Base-by-base conservation (phyloP, 1,140 invertebrate species). In the Orussus abietinus region DNA sequence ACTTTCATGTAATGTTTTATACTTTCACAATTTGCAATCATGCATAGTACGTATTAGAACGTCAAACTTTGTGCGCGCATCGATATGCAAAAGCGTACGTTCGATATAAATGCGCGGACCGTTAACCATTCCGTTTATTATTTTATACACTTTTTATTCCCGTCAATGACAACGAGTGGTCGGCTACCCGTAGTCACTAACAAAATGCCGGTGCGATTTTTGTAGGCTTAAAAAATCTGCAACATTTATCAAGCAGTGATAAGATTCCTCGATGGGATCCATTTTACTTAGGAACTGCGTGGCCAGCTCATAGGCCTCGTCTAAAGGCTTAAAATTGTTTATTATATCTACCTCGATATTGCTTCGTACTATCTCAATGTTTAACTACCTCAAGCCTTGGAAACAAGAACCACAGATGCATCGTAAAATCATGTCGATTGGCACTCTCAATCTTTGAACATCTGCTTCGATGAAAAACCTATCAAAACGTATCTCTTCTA, bases 21-120 rank as follows among this genome's bases (percentile, higher is more conserved):
- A 69, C 62, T 66, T 69, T 66, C 60, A 66, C 18, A 56, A 42
- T 49, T 55, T 52, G 32, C 38, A 55, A 62, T 56, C 53, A 52
- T 56, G 49, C 57, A 26, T 47, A 43, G 51, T 63, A 57, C 42
- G 49, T 22, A 18, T 40, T 15, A 32, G 19, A 26, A 43, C 57
- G 34, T 29, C 13, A 29, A 32, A 43, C 42, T 42, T 55, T 57
- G 46, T 37, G 37, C 28, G 45, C 58, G 51, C 51, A 55, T 52
- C 40, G 30, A 62, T 56, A 62, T 59, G 47, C 52, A 59, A 53
- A 66, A 67, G 59, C 63, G 56, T 59, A 62, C 56, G 47, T 58
- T 62, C 61, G 53, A 58, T 59, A 49, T 54, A 33, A 39, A n/a
- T n/a, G n/a, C n/a, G n/a, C n/a, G n/a, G n/a, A n/a, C n/a, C n/a